Evolutionary conservation across 2,797 vertebrate genomes (phyloP).

Genomic region (Parauchenoglanis ngamensis): DNA sequence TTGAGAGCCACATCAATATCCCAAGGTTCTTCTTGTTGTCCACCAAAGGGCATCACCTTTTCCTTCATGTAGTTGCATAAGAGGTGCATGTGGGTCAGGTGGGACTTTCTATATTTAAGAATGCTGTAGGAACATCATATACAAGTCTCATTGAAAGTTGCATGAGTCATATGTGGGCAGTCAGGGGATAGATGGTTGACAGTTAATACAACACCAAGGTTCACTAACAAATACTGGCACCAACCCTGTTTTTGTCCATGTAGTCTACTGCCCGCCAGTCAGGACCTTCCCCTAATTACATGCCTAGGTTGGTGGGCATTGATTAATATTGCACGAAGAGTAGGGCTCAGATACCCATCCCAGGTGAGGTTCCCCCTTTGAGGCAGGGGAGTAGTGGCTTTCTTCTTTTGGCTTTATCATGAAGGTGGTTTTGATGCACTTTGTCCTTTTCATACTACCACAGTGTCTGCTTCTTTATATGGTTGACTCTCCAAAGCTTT

Average conservation of each 20-base stretch:
- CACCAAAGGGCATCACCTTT: background rate
- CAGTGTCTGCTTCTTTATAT: background rate
- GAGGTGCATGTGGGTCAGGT: background rate
- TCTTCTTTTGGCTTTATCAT: background rate
- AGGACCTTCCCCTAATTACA: background rate
- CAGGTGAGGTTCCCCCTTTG: background rate
- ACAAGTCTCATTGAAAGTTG: background rate
- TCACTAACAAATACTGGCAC: background rate
- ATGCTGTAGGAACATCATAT: background rate
- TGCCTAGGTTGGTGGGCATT: background rate
- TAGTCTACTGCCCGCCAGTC: background rate
- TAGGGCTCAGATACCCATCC: background rate
- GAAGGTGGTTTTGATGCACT: background rate
- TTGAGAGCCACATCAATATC: background rate
- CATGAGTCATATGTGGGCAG: background rate
- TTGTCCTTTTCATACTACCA: background rate
- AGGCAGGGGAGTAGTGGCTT: background rate
- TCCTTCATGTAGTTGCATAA: background rate
- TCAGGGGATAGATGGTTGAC: background rate
- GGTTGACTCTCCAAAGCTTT: background rate
- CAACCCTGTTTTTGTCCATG: background rate
- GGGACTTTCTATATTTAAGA: slow-evolving; percentile 18
- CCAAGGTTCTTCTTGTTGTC: background rate
- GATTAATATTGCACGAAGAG: background rate
- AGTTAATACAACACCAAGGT: background rate